These are phyloP conservation scores for Malurus alboscapulatus DNA, from an alignment of 2,113 vertebrate species.

Conservation along the genomic window DNA sequence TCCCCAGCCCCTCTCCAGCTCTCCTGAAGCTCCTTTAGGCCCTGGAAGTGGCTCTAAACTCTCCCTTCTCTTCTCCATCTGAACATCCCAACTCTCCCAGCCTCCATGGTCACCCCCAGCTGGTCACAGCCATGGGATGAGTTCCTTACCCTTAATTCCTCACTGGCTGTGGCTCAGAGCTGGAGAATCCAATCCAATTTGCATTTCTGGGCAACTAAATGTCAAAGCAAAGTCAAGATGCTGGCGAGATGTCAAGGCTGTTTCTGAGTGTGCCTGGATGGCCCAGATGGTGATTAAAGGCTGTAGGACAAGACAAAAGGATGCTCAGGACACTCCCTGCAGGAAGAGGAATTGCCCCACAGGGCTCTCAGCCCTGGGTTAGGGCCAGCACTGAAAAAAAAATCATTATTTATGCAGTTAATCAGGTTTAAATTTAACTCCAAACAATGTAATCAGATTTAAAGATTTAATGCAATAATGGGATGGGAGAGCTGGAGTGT, in stretches of 20 bases:
- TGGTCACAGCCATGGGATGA: rapidly evolving
- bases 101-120: background rate
- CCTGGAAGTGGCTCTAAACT: rapidly evolving
- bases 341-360: background rate
- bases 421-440: slow-evolving; percentile 37
- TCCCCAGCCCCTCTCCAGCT: background rate
- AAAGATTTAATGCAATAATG: background rate
- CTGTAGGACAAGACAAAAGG: background rate
- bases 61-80: background rate
- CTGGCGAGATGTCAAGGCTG: background rate
- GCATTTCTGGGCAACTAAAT: slow-evolving; percentile 12
- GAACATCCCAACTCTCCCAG: background rate
- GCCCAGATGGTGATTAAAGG: background rate
- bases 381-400: background rate
- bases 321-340: background rate
- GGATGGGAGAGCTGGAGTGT: slow-evolving; percentile 14
- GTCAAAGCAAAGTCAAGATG: slow-evolving; percentile 34
- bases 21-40: background rate
- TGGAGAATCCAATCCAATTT: background rate
- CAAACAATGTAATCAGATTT: slow-evolving; percentile 18
- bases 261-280: background rate
- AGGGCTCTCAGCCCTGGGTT: background rate
- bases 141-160: background rate
- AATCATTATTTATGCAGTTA: background rate
- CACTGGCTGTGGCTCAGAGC: background rate